Percentiles rank a stretch among this genome's conserved stretches.
Conservation (phyloP, 2,797 vertebrate genomes). For the Platalea minor region DNA sequence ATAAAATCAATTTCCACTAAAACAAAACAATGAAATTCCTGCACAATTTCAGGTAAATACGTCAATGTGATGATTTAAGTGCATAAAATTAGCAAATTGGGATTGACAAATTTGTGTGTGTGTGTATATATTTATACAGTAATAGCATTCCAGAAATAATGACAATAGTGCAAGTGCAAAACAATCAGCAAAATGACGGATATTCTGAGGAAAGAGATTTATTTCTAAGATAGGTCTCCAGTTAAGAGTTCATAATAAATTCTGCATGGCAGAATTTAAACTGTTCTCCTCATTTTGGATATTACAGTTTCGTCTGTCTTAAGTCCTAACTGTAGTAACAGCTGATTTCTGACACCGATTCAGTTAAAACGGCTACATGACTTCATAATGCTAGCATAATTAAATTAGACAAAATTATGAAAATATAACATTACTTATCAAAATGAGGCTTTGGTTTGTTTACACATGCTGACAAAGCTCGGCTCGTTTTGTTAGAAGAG, state of each 20-base stretch:
- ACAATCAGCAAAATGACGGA: background rate
- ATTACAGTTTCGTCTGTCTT: background rate
- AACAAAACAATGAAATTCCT: background rate
- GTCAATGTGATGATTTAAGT: background rate
- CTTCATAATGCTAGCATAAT: background rate
- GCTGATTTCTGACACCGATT: conserved; percentile 4
- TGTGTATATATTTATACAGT: background rate
- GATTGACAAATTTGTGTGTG: background rate
- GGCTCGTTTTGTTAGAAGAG: background rate
- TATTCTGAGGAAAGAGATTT: background rate
- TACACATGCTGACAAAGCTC: background rate
- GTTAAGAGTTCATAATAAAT: background rate
- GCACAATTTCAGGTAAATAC: too few species aligned
- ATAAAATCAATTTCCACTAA: background rate
- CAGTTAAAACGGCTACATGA: background rate
- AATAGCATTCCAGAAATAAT: background rate
- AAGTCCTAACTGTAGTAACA: background rate
- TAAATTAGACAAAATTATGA: conserved; percentile 1
- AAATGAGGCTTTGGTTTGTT: background rate
- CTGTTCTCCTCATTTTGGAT: background rate
- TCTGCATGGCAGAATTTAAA: background rate
- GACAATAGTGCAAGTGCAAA: background rate
- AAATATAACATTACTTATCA: conserved; percentile 9
- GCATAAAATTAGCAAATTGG: background rate
- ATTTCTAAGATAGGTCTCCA: background rate